Evolutionary conservation across 2,113 vertebrate genomes (phyloP), one percentile per base, ranked within the genome.

Genomic region (Trichechus manatus): DNA sequence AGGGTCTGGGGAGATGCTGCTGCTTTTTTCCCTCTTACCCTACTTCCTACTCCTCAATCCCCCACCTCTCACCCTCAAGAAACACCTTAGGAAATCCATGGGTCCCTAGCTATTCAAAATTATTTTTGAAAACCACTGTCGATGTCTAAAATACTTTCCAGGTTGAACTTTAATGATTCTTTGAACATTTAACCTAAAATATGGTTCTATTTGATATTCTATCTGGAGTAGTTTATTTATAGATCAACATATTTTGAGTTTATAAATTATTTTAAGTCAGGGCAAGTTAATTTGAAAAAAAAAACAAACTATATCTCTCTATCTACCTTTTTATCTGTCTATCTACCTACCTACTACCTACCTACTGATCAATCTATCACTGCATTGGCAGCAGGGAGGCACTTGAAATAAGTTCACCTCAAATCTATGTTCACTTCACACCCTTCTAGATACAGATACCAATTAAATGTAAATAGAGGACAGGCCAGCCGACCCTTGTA

Each of bases 21-120:
- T 90, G 9, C 0, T 81, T 27, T 0, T 22, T 50, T 89, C 3
- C 31, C 31, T 63, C 79, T 87, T 27, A 13, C 3, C 83, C 5
- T 2, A 23, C 5, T 17, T 27, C 3, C 2, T 23, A 7, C 17
- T 59, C 56, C 1, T 81, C 9, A 2, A 4, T 68, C 66, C 3
- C 3, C 29, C 9, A n/a, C 23, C 6, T 50, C 8, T 2, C 15
- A 56, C 9, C 11, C 19, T 25, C 68, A 47, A 47, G 6, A 44
- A 64, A 6, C 1, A 44, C 1, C 9, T 64, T 9, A 33, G 5
- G 1, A 70, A 88, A 94, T 31, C 17, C 14, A 20, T 29, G 64
- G 20, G 2, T 68, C 78, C 29, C 68, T 87, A 79, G 9, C 7
- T 2, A 82, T 61, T 42, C 36, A 68, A 6, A 53, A 25, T 29